Evolutionary conservation across 2,113 vertebrate genomes (phyloP).

Genomic region (Nasalis larvatus): DNA sequence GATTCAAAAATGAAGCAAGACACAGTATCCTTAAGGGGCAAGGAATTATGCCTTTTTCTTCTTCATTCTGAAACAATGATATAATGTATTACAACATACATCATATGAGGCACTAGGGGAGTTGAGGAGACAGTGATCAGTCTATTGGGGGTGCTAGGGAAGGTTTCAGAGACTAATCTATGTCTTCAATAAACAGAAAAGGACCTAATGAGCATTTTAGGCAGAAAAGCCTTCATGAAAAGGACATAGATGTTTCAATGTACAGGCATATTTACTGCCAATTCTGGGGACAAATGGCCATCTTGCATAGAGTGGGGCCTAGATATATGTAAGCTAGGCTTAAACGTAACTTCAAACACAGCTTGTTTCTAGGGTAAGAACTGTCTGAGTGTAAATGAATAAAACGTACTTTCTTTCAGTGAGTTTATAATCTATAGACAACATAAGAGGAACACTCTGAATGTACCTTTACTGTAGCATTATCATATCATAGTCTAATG

Average conservation of each 20-base stretch:
- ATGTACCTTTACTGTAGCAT: not conserved
- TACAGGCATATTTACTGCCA: too few relatives aligned
- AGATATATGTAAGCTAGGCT: not conserved
- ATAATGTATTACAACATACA: not conserved
- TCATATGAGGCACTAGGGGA: not conserved
- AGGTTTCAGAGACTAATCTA: not conserved
- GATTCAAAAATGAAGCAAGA: not conserved
- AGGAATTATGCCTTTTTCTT: not conserved
- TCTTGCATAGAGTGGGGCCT: not conserved
- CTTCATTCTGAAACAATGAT: not conserved
- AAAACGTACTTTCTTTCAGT: not conserved
- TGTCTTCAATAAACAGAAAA: not conserved
- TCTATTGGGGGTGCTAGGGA: not conserved
- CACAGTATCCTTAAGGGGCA: not conserved
- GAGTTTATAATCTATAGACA: not conserved
- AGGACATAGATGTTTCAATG: not conserved
- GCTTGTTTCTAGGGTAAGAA: not conserved
- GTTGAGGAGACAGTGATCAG: not conserved
- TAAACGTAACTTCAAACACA: not conserved
- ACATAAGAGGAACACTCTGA: not conserved
- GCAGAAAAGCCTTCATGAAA: not conserved
- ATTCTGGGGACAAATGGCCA: not conserved
- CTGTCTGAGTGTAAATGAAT: not conserved
- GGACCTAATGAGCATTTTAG: not conserved
- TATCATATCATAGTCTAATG: not conserved